Evolutionary conservation across 2,113 vertebrate species (phyloP).

Genomic region (Passer domesticus): DNA sequence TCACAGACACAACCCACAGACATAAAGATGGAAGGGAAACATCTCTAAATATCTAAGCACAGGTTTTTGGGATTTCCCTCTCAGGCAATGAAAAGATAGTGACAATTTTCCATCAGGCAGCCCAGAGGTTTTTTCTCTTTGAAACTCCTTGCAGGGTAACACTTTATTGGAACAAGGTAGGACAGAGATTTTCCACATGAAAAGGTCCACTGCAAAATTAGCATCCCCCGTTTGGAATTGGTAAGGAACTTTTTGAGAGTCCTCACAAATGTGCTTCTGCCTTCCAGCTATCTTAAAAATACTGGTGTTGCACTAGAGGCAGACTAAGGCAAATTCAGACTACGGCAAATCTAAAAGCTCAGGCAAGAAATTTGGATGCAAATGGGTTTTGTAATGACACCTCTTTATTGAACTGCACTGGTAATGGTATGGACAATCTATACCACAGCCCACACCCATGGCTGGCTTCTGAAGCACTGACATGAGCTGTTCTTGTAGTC

Average conservation of each 20-base stretch:
- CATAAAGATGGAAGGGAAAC: not conserved
- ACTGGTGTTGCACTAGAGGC: not conserved
- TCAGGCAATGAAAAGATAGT: not conserved
- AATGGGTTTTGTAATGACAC: not conserved
- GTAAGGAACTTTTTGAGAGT: not conserved
- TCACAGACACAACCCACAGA: not conserved
- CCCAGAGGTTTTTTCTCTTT: not conserved
- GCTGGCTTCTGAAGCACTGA: not conserved
- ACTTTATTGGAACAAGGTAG: not conserved
- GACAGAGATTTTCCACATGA: not conserved
- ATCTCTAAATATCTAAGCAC: not conserved
- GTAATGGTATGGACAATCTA: not conserved
- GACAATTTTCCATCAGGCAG: not conserved
- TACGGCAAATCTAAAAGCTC: not conserved
- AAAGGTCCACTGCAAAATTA: not conserved
- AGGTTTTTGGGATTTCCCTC: not conserved
- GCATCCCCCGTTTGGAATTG: not conserved
- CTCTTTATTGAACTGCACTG: not conserved
- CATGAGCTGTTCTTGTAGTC: not conserved
- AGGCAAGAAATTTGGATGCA: not conserved
- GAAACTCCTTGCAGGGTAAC: not conserved
- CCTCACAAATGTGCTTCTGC: not conserved
- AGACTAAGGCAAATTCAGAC: not conserved
- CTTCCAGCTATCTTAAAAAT: not conserved
- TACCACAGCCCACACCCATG: not conserved